Evolutionary conservation across 2,113 vertebrate genomes (phyloP), one percentile per base, ranked within the genome.

Genomic region (Epinephelus fuscoguttatus): DNA sequence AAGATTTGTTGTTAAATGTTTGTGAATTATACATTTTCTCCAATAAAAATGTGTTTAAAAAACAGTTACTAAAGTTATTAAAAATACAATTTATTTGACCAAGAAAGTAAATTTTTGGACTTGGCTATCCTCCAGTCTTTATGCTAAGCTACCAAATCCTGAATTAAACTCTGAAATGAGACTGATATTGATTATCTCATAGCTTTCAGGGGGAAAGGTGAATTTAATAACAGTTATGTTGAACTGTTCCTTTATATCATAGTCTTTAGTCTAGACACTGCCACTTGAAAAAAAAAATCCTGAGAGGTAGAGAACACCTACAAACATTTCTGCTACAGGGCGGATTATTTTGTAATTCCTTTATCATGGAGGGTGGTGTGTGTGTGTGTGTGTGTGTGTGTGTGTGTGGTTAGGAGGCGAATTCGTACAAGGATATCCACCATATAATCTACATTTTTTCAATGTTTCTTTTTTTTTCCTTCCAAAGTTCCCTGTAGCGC

Each of bases 391-490:
- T 70, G n/a, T 59, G 27, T 62, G 45, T 53, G 7, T 53, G 27
- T 74, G 69, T 74, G 13, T 61, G 37, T 57, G 45, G 4, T 49
- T 47, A 21, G 8, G 15, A 69, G 27, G 25, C 15, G 59, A 52
- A 71, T 59, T 78, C 80, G 45, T 50, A 56, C 42, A 57, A 83
- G 52, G 60, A 88, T 72, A 86, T 79, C 80, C 10, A 19, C 73
- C 68, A 61, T 86, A 88, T 78, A 91, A 87, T 89, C 67, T 70
- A 75, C 25, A 69, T 84, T 78, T 86, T 76, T 66, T 59, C 63
- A 27, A 70, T 60, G 57, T 72, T 62, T 79, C 68, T 52, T 47
- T 68, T 80, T 80, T 81, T 62, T 62, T 63, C 17, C n/a, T 8
- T 21, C 6, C 42, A 9, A 33, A 40, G 49, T 80, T 81, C 84